Evolutionary conservation across 2,113 vertebrate genomes (phyloP).

Genomic region (Pomatostomus ruficeps): DNA sequence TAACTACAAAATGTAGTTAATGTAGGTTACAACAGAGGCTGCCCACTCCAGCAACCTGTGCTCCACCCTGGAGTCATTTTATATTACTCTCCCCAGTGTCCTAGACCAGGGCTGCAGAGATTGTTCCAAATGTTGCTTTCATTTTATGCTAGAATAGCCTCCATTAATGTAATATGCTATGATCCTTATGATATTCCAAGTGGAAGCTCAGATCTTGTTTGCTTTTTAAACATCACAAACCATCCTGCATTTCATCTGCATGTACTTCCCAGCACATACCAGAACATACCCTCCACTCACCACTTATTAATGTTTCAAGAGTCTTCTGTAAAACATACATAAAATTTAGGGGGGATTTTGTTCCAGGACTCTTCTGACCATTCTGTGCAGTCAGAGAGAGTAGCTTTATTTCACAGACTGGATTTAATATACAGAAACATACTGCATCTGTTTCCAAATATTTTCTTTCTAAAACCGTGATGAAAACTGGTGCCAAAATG

Average conservation of each 20-base stretch:
- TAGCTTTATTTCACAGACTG: slow-evolving; percentile 26
- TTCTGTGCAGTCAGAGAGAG: not conserved
- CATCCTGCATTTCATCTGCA: not conserved
- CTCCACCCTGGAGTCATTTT: slow-evolving; percentile 11
- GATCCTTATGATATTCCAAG: not conserved
- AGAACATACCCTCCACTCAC: not conserved
- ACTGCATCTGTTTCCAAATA: slow-evolving; percentile 39
- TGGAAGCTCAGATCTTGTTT: not conserved
- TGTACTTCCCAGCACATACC: not conserved
- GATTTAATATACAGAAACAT: slow-evolving; percentile 37
- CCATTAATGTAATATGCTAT: not conserved
- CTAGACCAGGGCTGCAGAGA: not conserved
- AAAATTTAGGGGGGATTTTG: slow-evolving; percentile 23
- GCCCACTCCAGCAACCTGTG: not conserved
- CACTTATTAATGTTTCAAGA: slow-evolving; percentile 35
- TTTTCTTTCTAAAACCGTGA: not conserved
- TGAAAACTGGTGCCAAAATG: not conserved
- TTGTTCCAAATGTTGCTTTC: not conserved
- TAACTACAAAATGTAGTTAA: not conserved
- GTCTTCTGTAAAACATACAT: slow-evolving; percentile 30
- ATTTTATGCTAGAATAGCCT: slow-evolving; percentile 16
- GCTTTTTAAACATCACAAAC: not conserved
- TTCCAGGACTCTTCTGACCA: not conserved
- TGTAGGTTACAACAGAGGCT: not conserved
- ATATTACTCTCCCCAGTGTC: not conserved